phyloP scores from a whole-genome alignment of 2,113 vertebrate genomes.

The Strigops habroptila region DNA sequence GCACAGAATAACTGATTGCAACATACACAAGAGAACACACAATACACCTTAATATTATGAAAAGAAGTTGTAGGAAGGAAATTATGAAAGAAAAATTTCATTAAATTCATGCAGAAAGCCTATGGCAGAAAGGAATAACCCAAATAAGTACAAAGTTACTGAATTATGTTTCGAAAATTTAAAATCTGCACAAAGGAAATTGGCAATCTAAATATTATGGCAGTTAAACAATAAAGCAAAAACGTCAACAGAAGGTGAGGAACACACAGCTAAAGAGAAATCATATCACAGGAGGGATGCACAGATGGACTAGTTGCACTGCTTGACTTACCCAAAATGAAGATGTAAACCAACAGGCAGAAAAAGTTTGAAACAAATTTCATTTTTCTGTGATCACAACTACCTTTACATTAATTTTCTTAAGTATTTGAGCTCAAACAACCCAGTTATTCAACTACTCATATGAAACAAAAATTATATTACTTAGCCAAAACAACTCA shows the following conservation, averaged over 20 bases:
- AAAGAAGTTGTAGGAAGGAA: not conserved
- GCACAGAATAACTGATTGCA: not conserved
- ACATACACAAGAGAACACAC: not conserved
- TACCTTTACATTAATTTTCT: not conserved
- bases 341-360: not conserved
- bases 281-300: not conserved
- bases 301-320: not conserved
- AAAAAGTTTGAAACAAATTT: not conserved
- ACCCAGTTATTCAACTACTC: not conserved
- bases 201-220: not conserved
- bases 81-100: not conserved
- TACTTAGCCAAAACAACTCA: not conserved
- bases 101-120: not conserved
- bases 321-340: not conserved
- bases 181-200: not conserved
- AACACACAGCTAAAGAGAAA: not conserved
- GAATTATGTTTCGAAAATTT: not conserved
- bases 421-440: not conserved
- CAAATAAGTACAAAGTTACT: not conserved
- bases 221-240: not conserved
- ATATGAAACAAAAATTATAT: not conserved
- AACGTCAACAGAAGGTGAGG: not conserved
- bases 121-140: not conserved
- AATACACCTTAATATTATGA: not conserved
- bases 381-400: not conserved